A percentile compares a stretch with the other conserved stretches of the same genome.
phyloP scores from a whole-genome alignment of 2,888 invertebrate genomes.

The Ophion obscuratus region DNA sequence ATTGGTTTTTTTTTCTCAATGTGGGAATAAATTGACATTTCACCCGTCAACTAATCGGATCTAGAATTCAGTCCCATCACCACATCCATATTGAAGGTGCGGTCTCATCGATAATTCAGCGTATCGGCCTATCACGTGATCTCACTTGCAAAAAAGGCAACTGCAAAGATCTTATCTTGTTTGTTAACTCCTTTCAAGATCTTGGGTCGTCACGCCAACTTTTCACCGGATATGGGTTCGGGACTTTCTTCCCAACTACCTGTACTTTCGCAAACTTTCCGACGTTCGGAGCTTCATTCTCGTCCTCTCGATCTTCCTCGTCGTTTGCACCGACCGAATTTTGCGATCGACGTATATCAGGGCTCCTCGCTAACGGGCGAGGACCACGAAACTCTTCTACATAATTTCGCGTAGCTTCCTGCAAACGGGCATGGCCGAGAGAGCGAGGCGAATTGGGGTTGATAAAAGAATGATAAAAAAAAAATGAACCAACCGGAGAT shows the following conservation, averaged over 20 bases:
- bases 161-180: slow-evolving; percentile 28
- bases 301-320: slow-evolving; percentile 11
- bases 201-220: slow-evolving; percentile 16
- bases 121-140: slow-evolving; percentile 7
- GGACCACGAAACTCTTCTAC: slow-evolving; percentile 66
- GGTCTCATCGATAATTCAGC: slow-evolving; percentile 32
- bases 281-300: slow-evolving; percentile 25
- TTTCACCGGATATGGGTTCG: slow-evolving; percentile 6
- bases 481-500: slow-evolving; percentile 14
- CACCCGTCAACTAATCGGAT: neutral
- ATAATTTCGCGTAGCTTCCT: slow-evolving; percentile 62
- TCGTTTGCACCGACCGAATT: slow-evolving; percentile 29
- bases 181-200: slow-evolving; percentile 15
- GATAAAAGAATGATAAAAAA: slow-evolving; percentile 23
- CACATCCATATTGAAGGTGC: neutral
- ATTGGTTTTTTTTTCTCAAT: no score
- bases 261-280: slow-evolving; percentile 49
- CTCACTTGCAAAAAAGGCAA: slow-evolving; percentile 2
- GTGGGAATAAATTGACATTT: neutral
- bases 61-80: neutral
- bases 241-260: slow-evolving; percentile 26
- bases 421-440: slow-evolving; percentile 12
- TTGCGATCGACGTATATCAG: slow-evolving; percentile 40
- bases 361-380: slow-evolving; percentile 59
- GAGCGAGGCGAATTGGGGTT: slow-evolving; percentile 29